Conservation (phyloP, 2,888 invertebrate species). For the Ctena decussata region DNA sequence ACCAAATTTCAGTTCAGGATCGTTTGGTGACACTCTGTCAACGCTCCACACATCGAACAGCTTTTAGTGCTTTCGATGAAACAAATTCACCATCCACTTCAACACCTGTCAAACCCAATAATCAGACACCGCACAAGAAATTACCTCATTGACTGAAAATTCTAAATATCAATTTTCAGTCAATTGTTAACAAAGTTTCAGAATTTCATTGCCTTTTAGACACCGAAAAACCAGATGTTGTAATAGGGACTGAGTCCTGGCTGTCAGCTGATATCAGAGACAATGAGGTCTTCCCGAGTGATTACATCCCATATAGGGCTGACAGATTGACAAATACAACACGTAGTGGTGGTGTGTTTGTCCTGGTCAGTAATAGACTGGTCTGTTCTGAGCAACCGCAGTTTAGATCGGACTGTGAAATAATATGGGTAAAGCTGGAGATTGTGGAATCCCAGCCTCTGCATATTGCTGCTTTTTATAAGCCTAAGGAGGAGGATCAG, state of each 20-base stretch:
- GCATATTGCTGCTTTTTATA: neutral
- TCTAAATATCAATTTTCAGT: neutral
- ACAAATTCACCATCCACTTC: neutral
- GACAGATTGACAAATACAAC: neutral
- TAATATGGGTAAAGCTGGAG: neutral
- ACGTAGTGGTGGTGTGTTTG: neutral
- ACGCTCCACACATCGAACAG: neutral
- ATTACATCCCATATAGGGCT: neutral
- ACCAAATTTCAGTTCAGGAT: slow-evolving; percentile 9
- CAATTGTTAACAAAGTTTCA: neutral
- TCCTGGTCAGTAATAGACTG: neutral
- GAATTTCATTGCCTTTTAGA: neutral
- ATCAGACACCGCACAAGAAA: neutral
- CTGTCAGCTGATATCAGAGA: neutral
- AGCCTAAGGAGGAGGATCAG: neutral
- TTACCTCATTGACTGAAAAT: neutral
- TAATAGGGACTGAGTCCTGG: slow-evolving; percentile 13
- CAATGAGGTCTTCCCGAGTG: neutral
- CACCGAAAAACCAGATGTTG: neutral
- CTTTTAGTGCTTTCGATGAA: neutral
- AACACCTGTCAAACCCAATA: neutral
- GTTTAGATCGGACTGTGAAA: neutral
- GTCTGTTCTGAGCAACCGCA: slow-evolving; percentile 1
- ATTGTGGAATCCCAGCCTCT: neutral
- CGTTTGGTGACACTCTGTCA: neutral